Conservation (phyloP, 2,797 vertebrate species). For the Eurystomus glaucurus region DNA sequence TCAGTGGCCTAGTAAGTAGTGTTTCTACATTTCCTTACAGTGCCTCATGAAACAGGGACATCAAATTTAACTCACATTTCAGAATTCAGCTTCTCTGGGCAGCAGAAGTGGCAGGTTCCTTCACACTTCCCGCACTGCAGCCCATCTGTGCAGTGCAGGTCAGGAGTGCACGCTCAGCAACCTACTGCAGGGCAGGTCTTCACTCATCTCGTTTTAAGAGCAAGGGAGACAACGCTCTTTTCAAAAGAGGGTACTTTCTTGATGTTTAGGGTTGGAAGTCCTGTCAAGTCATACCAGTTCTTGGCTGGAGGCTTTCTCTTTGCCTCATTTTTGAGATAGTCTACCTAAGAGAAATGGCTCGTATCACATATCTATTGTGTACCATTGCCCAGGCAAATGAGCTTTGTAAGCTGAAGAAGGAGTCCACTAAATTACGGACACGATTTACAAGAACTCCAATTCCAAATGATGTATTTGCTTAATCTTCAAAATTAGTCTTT, state of each 20-base stretch:
- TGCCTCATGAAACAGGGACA: neutral
- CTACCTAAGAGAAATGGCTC: neutral
- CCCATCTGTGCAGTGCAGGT: fast-evolving
- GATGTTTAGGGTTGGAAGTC: neutral
- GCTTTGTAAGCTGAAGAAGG: neutral
- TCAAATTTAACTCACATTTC: neutral
- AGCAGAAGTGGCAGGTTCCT: neutral
- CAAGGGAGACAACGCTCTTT: fast-evolving
- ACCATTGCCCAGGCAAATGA: neutral
- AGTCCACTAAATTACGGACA: neutral
- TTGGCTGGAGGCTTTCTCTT: neutral
- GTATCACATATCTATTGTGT: fast-evolving
- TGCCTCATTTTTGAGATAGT: neutral
- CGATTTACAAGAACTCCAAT: neutral
- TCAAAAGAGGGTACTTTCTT: neutral
- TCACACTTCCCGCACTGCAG: fast-evolving
- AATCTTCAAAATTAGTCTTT: neutral
- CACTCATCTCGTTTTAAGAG: fast-evolving
- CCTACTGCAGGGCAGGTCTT: neutral
- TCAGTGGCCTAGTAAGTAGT: neutral
- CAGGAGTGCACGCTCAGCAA: fast-evolving
- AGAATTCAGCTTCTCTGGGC: neutral
- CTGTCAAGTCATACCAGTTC: neutral
- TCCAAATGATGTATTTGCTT: neutral
- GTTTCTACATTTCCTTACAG: neutral